Evolutionary conservation across 2,113 vertebrate species (phyloP), one percentile per base, ranked within the genome.

Genomic region (Myotis lucifugus): DNA sequence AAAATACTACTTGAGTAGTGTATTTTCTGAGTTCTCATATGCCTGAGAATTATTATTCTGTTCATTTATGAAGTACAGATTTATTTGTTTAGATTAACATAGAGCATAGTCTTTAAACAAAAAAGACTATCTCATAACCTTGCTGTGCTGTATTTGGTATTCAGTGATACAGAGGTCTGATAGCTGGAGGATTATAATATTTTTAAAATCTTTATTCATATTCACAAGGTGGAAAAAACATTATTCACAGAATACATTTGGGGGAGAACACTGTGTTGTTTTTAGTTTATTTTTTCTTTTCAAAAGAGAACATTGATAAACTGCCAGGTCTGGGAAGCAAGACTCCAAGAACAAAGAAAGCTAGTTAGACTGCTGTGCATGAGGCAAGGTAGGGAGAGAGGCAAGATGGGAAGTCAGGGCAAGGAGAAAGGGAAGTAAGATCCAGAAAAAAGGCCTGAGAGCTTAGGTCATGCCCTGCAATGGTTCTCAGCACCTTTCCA

Each of bases 381-480:
- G 50, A 90, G 73, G 15, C 15, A 18, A 0, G 13, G 34, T n/a
- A 4, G 15, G 17, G 8, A 18, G n/a, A 69, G 19, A 42, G 27
- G 56, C n/a, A 21, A 85, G 25, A 50, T 8, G 73, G 69, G 15
- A 15, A 7, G 3, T 50, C 9, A 8, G 12, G 50, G 17, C 2
- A 13, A 73, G 29, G 29, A 73, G 32, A 40, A 25, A 64, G 81
- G 21, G 59, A 69, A 40, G 9, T 2, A 1, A 12, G 11, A 25
- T 18, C 8, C 2, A 48, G 67, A 2, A 21, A 27, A 34, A 56
- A 23, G 73, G 4, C 19, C 7, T 14, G 0, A 2, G 6, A 7
- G 15, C 3, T 15, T 5, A 27, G 5, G 0, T 11, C 0, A 3
- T 6, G 1, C 23, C 85, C 27, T 52, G 12, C 25, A 12, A 2